Conservation (phyloP, 2,797 vertebrate genomes). For the Poeciliopsis infans region DNA sequence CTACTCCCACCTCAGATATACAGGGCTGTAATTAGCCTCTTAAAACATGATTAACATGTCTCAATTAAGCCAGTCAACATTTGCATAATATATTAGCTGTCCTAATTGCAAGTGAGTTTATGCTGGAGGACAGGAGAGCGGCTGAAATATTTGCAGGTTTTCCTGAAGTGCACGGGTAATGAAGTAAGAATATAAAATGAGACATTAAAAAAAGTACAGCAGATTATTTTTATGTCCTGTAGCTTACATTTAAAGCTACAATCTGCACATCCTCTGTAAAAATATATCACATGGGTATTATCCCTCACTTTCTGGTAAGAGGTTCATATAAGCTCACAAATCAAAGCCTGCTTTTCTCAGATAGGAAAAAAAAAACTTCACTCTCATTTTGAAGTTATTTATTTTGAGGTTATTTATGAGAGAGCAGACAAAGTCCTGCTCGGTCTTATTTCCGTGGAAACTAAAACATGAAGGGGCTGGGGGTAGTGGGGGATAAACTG, state of each 20-base stretch:
- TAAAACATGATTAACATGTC: conserved; percentile 99
- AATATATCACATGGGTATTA: conserved; percentile 61
- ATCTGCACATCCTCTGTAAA: conserved; percentile 45
- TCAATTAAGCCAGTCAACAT: conserved; percentile 92
- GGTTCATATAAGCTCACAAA: conserved; percentile 63
- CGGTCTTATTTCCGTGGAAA: conserved; percentile 79
- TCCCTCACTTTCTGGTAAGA: conserved; percentile 62
- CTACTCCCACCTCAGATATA: conserved; percentile 96
- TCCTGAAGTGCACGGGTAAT: conserved; percentile 50
- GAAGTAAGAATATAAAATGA: conserved; percentile 40
- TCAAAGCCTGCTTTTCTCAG: conserved; percentile 59
- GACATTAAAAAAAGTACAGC: conserved; percentile 45
- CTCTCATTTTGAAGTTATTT: conserved; percentile 70
- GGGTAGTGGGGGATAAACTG: conserved; percentile 71
- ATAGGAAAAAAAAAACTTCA: conserved; percentile 46
- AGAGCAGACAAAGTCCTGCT: conserved; percentile 73
- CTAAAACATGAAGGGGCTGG: conserved; percentile 66
- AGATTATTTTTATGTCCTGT: conserved; percentile 51
- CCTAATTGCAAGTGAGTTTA: conserved; percentile 89
- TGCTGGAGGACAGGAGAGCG: conserved; percentile 87
- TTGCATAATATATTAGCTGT: conserved; percentile 98
- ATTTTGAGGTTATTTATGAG: conserved; percentile 78
- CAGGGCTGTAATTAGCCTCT: conserved; percentile 98
- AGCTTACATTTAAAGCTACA: conserved; percentile 56
- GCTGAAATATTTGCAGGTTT: conserved; percentile 61